These are phyloP conservation scores for Thereva unica DNA, from an alignment of 2,888 invertebrate genomes.

Conservation along the genomic window DNA sequence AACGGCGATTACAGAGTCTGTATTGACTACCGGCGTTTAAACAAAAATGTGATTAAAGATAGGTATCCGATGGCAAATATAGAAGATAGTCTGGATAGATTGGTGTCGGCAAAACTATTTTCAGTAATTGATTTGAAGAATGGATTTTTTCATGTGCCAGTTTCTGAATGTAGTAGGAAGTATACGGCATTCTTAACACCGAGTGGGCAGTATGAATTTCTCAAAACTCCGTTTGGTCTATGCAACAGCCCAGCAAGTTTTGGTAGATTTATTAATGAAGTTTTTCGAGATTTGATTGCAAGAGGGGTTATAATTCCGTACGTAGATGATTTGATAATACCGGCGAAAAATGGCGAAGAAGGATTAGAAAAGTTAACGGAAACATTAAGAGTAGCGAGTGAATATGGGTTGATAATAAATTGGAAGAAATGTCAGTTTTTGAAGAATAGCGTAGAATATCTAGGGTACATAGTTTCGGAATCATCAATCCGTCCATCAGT, in stretches of 20 bases:
- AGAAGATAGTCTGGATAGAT: conserved; percentile 48
- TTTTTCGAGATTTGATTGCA: conserved; percentile 8
- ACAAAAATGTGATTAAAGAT: conserved; percentile 48
- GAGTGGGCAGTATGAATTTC: conserved; percentile 46
- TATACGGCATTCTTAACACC: conserved; percentile 46
- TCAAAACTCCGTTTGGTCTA: conserved; percentile 46
- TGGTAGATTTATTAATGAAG: conserved; percentile 7
- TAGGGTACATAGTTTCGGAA: conserved; percentile 44
- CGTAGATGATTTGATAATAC: conserved; percentile 26
- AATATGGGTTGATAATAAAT: neutral
- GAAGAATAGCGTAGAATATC: too few relatives aligned
- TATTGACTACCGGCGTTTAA: conserved; percentile 51
- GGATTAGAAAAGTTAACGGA: neutral
- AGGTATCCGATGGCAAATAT: conserved; percentile 50
- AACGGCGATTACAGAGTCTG: conserved; percentile 42
- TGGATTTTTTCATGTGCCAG: conserved; percentile 27
- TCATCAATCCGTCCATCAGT: conserved; percentile 41
- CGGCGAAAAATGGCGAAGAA: conserved; percentile 16
- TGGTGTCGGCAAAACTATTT: conserved; percentile 44
- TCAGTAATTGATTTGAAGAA: conserved; percentile 29
- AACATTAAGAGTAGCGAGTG: neutral
- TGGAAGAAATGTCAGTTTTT: conserved; percentile 12
- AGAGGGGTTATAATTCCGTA: neutral
- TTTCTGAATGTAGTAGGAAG: conserved; percentile 14
- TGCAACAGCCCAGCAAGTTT: conserved; percentile 42